Base-by-base conservation (phyloP, 2,113 vertebrate species). In the Microcebus griseorufus region DNA sequence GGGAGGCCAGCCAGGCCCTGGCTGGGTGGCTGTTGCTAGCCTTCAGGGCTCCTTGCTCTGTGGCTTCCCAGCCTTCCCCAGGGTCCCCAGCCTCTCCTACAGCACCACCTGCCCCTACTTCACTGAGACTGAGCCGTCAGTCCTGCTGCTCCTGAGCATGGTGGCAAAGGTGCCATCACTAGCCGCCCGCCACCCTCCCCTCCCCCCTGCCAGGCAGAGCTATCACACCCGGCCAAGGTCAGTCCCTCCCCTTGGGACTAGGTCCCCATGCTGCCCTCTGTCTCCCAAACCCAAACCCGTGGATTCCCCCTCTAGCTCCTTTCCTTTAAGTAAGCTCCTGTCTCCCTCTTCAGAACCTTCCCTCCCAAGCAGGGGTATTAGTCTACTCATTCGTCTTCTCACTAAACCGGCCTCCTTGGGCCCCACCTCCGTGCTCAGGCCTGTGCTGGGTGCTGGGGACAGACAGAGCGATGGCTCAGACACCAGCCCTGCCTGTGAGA, bases 21-120 rank as follows among this genome's bases (percentile, higher is more conserved):
- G 55, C 0, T 0, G 9, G n/a, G 62, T 1, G 9, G 64, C 16
- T 32, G 2, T 8, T 25, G 2, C 23, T 3, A 29, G 64, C n/a
- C 18, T 23, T 4, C 32, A 3, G 18, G 70, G 37, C 22, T 13
- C 34, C 79, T 62, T 2, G 53, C 27, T n/a, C 12, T 2, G 18
- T 65, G n/a, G 34, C 84, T 32, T 3, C 34, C 37, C 29, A 32
- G 81, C n/a, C 76, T 60, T 67, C 34, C 45, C 72, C 4, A 4
- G 11, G 22, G 3, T 12, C 34, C 75, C 60, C 32, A 5, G 37
- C 45, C 13, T n/a, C 65, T 29, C 17, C 64, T 3, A 23, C 17
- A 25, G 9, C 11, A 9, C 11, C 80, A 14, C 58, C 45, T 1
- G 18, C 34, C 29, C 37, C 75, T 58, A 42, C 3, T 45, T 82